Evolutionary conservation across 2,113 vertebrate genomes (phyloP), one percentile per base, ranked within the genome.

Genomic region (Xenopus tropicalis): DNA sequence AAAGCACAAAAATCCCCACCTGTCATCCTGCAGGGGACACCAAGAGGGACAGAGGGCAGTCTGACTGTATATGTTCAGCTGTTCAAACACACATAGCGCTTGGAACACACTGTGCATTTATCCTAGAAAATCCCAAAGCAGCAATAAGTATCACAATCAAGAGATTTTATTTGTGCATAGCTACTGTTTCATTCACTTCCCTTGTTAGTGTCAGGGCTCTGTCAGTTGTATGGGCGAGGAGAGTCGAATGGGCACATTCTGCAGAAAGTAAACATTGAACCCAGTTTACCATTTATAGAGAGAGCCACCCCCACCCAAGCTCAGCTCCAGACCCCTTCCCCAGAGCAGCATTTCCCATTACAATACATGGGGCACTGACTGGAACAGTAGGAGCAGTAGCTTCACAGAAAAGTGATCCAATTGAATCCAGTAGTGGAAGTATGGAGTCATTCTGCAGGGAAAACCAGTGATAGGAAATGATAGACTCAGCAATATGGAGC

Each of bases 241-340:
- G 43, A 13, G 22, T 17, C 9, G 17, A 7, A 44, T 63, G 61
- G 48, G 70, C 48, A 43, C 25, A 65, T 44, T 57, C 64, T 61
- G 52, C 64, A 61, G 21, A 14, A 42, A 67, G 59, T 74, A 74
- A 74, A 74, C 72, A 66, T 56, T 59, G 57, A 42, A 61, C 52
- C 64, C 63, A 74, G 54, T 59, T 67, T 67, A 25, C 72, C 72
- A 48, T 74, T 74, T 74, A 74, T 74, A 74, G 72, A 74, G 72
- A 74, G 46, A 22, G 37, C 1, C 56, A 19, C 44, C 17, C 10
- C 17, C 61, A 64, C 61, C 48, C 13, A 44, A 51, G 23, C 14
- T 52, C 48, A 37, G 29, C 16, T 72, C 51, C 44, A 37, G 51
- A 8, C 5, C 29, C 29, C 29, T 37, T 37, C 6, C 29, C 10